Conservation (phyloP, 2,888 invertebrate genomes). For the Abrostola tripartita region DNA sequence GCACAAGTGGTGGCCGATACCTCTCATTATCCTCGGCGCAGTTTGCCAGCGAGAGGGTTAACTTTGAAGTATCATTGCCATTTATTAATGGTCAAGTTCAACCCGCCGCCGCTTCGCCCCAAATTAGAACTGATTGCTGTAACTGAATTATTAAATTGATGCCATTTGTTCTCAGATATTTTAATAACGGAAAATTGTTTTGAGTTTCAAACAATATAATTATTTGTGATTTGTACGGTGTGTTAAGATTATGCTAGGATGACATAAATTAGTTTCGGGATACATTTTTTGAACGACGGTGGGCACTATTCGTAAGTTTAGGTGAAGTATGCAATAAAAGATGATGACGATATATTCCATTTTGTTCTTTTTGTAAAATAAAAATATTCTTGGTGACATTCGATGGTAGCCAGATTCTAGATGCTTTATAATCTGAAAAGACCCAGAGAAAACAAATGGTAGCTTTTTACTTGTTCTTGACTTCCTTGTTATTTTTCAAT, state of each 20-base stretch:
- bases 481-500: not conserved
- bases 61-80: slow-evolving; percentile 87
- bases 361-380: no score
- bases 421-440: no score
- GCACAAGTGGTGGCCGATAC: slow-evolving; percentile 71
- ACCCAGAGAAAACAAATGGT: no score
- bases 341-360: no score
- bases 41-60: slow-evolving; percentile 75
- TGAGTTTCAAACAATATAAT: slow-evolving; percentile 19
- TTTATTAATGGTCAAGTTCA: slow-evolving; percentile 87
- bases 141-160: slow-evolving; percentile 85
- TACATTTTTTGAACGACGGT: no score
- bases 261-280: not conserved
- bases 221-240: slow-evolving; percentile 20
- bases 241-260: not conserved
- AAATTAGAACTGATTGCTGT: slow-evolving; percentile 82
- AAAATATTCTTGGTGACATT: no score
- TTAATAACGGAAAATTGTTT: slow-evolving; percentile 55
- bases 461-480: no score
- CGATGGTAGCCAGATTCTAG: no score
- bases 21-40: slow-evolving; percentile 73
- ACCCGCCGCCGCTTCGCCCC: slow-evolving; percentile 66
- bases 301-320: no score
- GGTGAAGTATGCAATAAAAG: no score
- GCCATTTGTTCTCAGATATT: slow-evolving; percentile 74